phyloP scores from a whole-genome alignment of 2,797 vertebrate species.

The Pyrocephalus nanus region DNA sequence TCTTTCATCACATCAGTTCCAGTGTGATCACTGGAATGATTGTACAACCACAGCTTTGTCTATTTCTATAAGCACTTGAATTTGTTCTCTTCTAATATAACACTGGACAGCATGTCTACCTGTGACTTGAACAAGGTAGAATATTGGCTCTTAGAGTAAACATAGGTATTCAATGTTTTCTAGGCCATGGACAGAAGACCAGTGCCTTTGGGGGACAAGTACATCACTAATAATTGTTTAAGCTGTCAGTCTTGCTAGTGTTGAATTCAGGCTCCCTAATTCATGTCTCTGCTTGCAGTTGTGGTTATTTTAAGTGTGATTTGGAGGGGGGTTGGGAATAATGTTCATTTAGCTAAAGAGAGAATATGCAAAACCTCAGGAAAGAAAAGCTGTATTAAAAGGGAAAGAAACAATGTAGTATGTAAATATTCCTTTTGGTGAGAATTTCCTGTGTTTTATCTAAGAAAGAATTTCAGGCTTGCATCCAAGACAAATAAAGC shows the following conservation, averaged over 20 bases:
- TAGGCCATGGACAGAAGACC: background rate
- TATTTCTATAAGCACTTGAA: background rate
- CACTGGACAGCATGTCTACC: background rate
- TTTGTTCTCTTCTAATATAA: background rate
- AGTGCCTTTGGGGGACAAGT: background rate
- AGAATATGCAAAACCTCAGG: background rate
- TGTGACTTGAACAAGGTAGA: background rate
- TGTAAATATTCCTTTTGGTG: constrained; percentile 20
- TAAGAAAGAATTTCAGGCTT: constrained; percentile 24
- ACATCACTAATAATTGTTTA: background rate
- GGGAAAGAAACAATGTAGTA: background rate
- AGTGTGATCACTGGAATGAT: background rate
- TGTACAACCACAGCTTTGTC: background rate
- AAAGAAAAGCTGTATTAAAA: background rate
- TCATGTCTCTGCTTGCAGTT: background rate
- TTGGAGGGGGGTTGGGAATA: background rate
- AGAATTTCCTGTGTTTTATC: constrained; percentile 42
- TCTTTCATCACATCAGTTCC: background rate
- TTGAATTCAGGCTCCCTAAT: background rate
- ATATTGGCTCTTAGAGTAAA: background rate
- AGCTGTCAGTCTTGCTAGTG: background rate
- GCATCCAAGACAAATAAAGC: constrained; percentile 8
- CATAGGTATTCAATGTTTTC: background rate
- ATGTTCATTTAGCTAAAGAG: background rate
- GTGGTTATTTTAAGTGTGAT: background rate